phyloP scores from a whole-genome alignment of 1,140 invertebrate species.

The Caenorhabditis tropicalis region DNA sequence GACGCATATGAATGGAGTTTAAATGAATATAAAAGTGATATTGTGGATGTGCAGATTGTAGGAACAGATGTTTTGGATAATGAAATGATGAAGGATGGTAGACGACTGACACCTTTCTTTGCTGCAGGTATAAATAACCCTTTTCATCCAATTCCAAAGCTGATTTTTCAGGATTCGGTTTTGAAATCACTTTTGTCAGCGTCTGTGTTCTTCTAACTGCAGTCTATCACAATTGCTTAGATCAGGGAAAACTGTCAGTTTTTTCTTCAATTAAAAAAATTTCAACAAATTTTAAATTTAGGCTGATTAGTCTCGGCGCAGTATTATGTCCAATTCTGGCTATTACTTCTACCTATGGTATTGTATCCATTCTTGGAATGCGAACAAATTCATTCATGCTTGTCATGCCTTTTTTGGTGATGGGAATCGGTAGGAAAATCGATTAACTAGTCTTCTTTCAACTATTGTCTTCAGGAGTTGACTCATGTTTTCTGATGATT shows the following conservation, averaged over 20 bases:
- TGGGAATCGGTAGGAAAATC: constrained; percentile 62
- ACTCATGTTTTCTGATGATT: constrained; percentile 63
- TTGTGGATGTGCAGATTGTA: constrained; percentile 62
- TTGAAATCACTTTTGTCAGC: constrained; percentile 63
- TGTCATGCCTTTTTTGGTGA: constrained; percentile 66
- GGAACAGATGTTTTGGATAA: constrained; percentile 64
- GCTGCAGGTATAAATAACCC: constrained; percentile 54
- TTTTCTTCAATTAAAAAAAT: background rate
- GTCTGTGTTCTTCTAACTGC: constrained; percentile 55
- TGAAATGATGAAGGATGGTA: constrained; percentile 67
- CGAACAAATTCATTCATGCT: constrained; percentile 68
- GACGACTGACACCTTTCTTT: constrained; percentile 66
- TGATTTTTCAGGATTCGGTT: constrained; percentile 53
- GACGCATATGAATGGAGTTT: constrained; percentile 60
- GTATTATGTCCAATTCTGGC: constrained; percentile 63
- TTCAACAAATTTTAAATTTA: background rate
- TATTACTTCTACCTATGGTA: constrained; percentile 62
- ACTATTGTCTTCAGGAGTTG: constrained; percentile 59
- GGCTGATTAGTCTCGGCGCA: constrained; percentile 56
- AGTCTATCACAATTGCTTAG: constrained; percentile 59
- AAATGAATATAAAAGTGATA: constrained; percentile 58
- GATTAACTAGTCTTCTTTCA: background rate
- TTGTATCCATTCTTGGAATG: constrained; percentile 61
- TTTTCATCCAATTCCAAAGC: too few relatives aligned
- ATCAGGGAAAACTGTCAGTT: constrained; percentile 57